Evolutionary conservation across 2,888 invertebrate genomes (phyloP), one percentile per base, ranked within the genome.

Genomic region (Toxonevra muliebris): DNA sequence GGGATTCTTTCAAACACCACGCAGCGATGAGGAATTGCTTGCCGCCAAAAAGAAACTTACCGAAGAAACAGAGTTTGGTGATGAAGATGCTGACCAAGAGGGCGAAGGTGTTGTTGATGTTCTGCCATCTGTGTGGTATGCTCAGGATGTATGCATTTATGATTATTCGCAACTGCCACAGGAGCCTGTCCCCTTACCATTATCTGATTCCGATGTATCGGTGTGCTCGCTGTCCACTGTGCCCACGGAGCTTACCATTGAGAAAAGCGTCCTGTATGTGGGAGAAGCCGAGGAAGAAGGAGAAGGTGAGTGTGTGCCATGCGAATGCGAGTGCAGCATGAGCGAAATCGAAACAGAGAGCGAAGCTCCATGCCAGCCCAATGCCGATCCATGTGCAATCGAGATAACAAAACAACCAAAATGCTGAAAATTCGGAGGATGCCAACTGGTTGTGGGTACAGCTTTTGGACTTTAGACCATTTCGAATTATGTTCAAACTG

Each of bases 141-240:
- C 91, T 0, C 88, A 91, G 71, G 89, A 88, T 74, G 87, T 92
- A 41, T 90, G 90, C 0, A 86, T 88, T 0, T 93, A 91, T 79
- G 89, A 90, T 84, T 88, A 89, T 2, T 90, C 92, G 59, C 86
- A 91, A 71, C 80, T 93, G 61, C 93, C 93, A 0, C 90, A 90
- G 0, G 91, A 91, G 75, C 90, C 93, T 0, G 86, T 89, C 0
- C 90, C 91, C 0, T 79, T 92, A 52, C 90, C 90, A 0, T 86
- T 90, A 5, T 88, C 88, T 66, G 91, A 92, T 79, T 91, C 91
- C 0, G 83, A 83, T 60, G 70, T 79, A 1, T 84, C 84, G 0
- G 69, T 81, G 2, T 85, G 85, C 71, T 82, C 83, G 2, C 30
- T 79, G 40, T 75, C 78, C 42, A 76, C 77, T 1, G 73, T 69